phyloP scores from a whole-genome alignment of 2,888 invertebrate genomes.

The Cryptus armator region DNA sequence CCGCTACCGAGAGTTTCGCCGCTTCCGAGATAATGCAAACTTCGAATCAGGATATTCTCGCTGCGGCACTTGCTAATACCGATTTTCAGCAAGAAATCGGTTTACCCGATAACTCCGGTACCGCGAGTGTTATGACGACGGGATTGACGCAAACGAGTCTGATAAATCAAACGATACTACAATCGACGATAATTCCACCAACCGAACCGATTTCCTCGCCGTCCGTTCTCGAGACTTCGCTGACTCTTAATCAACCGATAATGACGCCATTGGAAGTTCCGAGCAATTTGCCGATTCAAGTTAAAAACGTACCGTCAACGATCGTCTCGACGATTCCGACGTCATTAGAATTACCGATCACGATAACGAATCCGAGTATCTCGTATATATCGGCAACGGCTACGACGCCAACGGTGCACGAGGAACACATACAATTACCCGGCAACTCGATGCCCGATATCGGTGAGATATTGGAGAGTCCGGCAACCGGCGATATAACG shows the following conservation, averaged over 20 bases:
- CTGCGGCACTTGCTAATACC: slow-evolving; percentile 91
- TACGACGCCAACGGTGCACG: slow-evolving; percentile 29
- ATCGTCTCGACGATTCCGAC: slow-evolving; percentile 87
- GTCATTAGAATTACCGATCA: slow-evolving; percentile 91
- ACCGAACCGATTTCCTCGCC: slow-evolving; percentile 86
- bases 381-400: slow-evolving; percentile 76
- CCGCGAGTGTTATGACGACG: slow-evolving; percentile 84
- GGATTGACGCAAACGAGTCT: slow-evolving; percentile 87
- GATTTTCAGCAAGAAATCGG: slow-evolving; percentile 88
- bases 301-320: slow-evolving; percentile 82
- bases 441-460: slow-evolving; percentile 82
- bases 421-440: slow-evolving; percentile 76
- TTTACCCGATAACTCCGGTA: slow-evolving; percentile 80
- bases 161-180: slow-evolving; percentile 87
- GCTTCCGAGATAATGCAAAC: slow-evolving; percentile 76
- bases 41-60: slow-evolving; percentile 90
- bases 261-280: slow-evolving; percentile 93
- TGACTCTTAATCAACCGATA: slow-evolving; percentile 91
- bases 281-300: slow-evolving; percentile 84
- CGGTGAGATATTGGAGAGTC: slow-evolving; percentile 77
- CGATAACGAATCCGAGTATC: slow-evolving; percentile 91
- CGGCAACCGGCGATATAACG: slow-evolving; percentile 65
- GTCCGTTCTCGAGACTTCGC: slow-evolving; percentile 91
- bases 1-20: slow-evolving; percentile 75
- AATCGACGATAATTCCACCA: slow-evolving; percentile 86